Evolutionary conservation across 2,888 invertebrate species (phyloP), one percentile per base, ranked within the genome.

Genomic region (Pterostichus niger): DNA sequence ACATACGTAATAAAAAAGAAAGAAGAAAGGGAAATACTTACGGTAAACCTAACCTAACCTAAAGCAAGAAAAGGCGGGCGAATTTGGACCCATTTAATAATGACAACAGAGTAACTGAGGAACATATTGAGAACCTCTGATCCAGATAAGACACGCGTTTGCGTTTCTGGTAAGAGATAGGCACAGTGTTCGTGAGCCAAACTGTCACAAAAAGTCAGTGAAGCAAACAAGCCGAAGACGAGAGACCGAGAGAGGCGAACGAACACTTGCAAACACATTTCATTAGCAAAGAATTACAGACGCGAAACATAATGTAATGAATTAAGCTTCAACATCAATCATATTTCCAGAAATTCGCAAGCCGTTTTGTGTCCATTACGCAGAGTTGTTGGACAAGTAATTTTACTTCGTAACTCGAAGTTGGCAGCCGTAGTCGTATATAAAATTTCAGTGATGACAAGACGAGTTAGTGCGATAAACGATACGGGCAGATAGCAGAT

Each of bases 261-360:
- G 13, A 68, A 73, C 73, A 73, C 49, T 73, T 46, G 49, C 75
- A 52, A 46, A 75, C 75, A 75, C 75, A 54, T 75, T 75, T 75
- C 75, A 75, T 75, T 75, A 75, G 75, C 54, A 75, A 75, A 75
- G 75, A 52, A 75, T 52, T 56, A 71, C 78, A 59, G 78, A 78
- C 61, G 31, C 40, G 61, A 59, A 61, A 71, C 71, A 81, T 81
- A 81, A 81, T 81, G 40, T 71, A 81, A 81, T 81, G 71, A 78
- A 78, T 78, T 78, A 71, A 71, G 73, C 68, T 73, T 71, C 81
- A 35, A 73, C 81, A 81, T 81, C 81, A 71, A 81, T 81, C 81
- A 81, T 81, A 81, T 54, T 81, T 56, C 56, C 68, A 81, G 54
- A 46, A 44, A 78, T 59, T 40, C 78, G 15, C 61, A 13, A 15